Evolutionary conservation across 2,888 invertebrate genomes (phyloP).

Genomic region (Ecdyonurus torrentis): DNA sequence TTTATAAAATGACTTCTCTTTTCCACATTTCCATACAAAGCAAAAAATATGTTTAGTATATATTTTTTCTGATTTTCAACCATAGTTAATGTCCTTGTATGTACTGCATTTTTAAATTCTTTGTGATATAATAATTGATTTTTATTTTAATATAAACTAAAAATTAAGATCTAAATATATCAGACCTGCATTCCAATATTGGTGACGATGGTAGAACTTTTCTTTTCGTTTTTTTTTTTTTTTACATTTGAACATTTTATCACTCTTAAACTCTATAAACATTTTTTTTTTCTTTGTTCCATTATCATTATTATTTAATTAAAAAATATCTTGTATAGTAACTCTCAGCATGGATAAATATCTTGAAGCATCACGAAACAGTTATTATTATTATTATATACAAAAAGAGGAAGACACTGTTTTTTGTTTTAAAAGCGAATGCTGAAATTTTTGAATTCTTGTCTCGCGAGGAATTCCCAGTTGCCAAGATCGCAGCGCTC

Average conservation of each 20-base stretch:
- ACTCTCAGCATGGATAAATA: not conserved
- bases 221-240: too few species aligned
- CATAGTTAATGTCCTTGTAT: too few species aligned
- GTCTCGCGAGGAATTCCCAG: constrained; percentile 53
- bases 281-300: not conserved
- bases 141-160: not conserved
- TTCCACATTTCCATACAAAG: too few species aligned
- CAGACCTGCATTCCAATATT: too few species aligned
- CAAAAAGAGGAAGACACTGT: not conserved
- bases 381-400: too few species aligned
- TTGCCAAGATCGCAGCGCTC: constrained; percentile 66
- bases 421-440: constrained; percentile 50
- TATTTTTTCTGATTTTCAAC: too few species aligned
- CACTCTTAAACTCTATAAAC: not conserved
- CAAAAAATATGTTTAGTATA: too few species aligned
- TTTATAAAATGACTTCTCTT: too few species aligned
- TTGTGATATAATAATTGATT: too few species aligned
- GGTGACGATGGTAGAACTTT: too few species aligned
- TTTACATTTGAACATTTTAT: not conserved
- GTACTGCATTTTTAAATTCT: too few species aligned
- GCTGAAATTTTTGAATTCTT: constrained; percentile 55
- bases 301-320: not conserved
- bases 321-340: not conserved
- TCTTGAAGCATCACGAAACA: not conserved
- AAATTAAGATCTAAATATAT: too few species aligned